Evolutionary conservation across 2,113 vertebrate genomes (phyloP).

Genomic region (Apodemus speciosus): DNA sequence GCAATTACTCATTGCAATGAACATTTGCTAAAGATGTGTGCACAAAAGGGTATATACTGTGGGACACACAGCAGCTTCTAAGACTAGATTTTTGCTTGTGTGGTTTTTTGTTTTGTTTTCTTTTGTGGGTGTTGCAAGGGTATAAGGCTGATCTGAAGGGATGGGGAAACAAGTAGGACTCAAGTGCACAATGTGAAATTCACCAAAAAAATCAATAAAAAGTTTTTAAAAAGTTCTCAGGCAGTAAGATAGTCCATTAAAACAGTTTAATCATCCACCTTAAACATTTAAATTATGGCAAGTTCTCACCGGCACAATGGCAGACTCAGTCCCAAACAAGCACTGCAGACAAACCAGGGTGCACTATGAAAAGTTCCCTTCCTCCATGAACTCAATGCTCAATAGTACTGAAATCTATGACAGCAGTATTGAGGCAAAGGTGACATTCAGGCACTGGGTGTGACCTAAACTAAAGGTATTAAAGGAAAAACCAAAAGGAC

Average conservation of each 20-base stretch:
- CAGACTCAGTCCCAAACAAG: constrained; percentile 47
- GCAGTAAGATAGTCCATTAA: constrained; percentile 44
- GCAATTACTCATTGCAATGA: neutral
- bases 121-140: neutral
- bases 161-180: neutral
- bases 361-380: neutral
- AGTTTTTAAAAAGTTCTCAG: neutral
- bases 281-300: constrained; percentile 34
- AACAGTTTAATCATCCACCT: constrained; percentile 11
- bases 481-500: constrained; percentile 60
- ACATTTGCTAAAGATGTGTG: neutral
- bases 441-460: constrained; percentile 2
- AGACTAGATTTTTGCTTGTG: neutral
- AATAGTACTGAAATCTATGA: constrained; percentile 48
- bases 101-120: neutral
- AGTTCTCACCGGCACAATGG: constrained; percentile 32
- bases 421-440: neutral
- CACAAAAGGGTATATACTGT: neutral
- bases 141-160: neutral
- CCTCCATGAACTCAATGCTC: constrained; percentile 29
- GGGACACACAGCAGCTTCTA: neutral
- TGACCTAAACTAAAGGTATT: neutral
- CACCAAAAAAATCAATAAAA: neutral
- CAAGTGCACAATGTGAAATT: neutral
- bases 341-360: neutral